phyloP scores from a whole-genome alignment of 2,797 vertebrate species.

The Myotis findleyi region DNA sequence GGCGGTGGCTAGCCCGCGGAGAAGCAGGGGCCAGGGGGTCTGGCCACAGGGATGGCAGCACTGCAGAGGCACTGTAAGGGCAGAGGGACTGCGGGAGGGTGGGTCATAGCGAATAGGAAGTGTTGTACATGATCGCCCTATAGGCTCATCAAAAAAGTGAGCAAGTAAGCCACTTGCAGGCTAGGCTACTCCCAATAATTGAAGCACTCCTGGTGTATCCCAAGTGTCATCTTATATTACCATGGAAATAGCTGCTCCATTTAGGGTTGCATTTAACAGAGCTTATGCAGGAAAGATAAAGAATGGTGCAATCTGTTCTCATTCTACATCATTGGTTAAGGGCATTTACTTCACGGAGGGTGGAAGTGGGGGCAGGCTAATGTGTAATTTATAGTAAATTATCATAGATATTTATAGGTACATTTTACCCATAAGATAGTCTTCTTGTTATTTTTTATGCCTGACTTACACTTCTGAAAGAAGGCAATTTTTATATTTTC shows the following conservation, averaged over 20 bases:
- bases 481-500: conserved; percentile 65
- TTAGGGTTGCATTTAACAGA: conserved; percentile 60
- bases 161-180: background rate
- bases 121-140: background rate
- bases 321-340: conserved; percentile 49
- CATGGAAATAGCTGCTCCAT: conserved; percentile 56
- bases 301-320: background rate
- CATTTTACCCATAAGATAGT: conserved; percentile 57
- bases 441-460: conserved; percentile 60
- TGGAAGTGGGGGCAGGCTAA: conserved; percentile 6
- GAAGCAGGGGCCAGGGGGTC: too few species aligned
- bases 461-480: conserved; percentile 68
- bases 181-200: background rate
- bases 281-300: conserved; percentile 62
- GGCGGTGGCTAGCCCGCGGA: fast-evolving
- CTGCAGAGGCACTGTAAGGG: background rate
- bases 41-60: background rate
- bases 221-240: conserved; percentile 69
- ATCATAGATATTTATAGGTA: conserved; percentile 79
- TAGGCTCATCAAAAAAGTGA: background rate
- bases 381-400: conserved; percentile 77
- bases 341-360: conserved; percentile 43
- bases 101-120: background rate
- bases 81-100: background rate
- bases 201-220: conserved; percentile 52